These are phyloP conservation scores for Sicus ferrugineus DNA, from an alignment of 2,888 invertebrate genomes.

Conservation along the genomic window DNA sequence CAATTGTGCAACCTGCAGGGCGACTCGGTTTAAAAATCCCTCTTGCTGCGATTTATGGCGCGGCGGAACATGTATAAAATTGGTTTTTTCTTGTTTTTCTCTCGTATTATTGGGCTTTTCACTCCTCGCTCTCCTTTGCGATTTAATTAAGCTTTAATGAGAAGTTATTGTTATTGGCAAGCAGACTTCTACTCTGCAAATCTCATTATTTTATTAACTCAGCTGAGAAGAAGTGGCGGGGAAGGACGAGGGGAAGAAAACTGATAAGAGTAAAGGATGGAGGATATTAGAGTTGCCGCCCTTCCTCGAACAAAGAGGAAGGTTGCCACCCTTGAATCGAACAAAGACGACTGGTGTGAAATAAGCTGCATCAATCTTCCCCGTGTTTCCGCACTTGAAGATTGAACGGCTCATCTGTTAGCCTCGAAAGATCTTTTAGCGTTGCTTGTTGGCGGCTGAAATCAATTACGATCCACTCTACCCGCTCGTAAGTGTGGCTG, in stretches of 20 bases:
- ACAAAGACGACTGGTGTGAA: not conserved
- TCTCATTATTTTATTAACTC: slow-evolving; percentile 5
- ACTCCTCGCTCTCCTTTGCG: not conserved
- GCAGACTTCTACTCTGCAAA: not conserved
- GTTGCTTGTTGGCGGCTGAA: no score
- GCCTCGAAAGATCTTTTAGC: no score
- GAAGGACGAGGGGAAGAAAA: no score
- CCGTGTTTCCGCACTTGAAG: no score
- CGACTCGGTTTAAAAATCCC: slow-evolving; percentile 18
- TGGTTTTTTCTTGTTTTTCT: not conserved
- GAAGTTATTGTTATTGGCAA: slow-evolving; percentile 22
- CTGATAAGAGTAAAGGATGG: no score
- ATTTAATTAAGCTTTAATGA: slow-evolving; percentile 27
- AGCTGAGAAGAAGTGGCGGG: not conserved
- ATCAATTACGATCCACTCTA: no score
- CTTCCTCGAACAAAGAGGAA: no score
- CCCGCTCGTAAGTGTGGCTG: no score
- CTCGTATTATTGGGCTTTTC: not conserved
- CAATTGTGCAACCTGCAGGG: slow-evolving; percentile 1
- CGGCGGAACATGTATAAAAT: not conserved
- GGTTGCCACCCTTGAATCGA: no score
- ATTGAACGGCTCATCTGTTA: no score
- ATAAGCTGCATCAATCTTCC: not conserved
- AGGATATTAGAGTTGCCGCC: no score
- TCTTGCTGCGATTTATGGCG: not conserved